Evolutionary conservation across 2,888 invertebrate genomes (phyloP), one percentile per base, ranked within the genome.

Genomic region (Andrena fulva): DNA sequence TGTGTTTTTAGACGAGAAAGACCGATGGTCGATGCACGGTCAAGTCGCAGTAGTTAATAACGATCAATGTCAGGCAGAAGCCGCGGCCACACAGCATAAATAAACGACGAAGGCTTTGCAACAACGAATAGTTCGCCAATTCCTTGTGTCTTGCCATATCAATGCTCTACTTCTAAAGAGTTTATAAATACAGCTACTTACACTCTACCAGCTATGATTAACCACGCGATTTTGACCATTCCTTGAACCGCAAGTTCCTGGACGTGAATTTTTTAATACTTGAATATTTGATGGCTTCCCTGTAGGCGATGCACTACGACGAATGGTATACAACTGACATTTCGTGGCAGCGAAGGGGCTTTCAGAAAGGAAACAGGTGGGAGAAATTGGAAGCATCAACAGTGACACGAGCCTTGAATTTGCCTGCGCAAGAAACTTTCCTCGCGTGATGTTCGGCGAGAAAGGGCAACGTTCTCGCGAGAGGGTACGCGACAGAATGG

Each of bases 371-470:
- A 56, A 56, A 56, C 24, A 10, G 10, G 10, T 20, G 56, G 24
- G 24, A 12, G 29, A 59, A 48, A 24, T 31, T 8, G 7, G 8
- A 24, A 16, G 50, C 27, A 8, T 52, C 20, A 10, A 3, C 20
- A 50, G 48, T 70, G 60, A 8, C 50, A 50, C 33, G 60, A 60
- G 64, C 35, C n/a, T 16, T 12, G 8, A 12, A 24, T 68, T 73
- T 35, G 29, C 24, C 16, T 4, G 59, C 4, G 54, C 29, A 16
- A 10, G 31, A 8, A 35, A 67, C 62, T 27, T 59, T 67, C 8
- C 31, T 82, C 48, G 82, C 82, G 81, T 82, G 80, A 70, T 48
- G 16, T 16, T 20, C 29, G 27, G 27, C 5, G 4, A 2, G 6
- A 56, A n/a, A 27, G 71, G 31, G 59, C 42, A 68, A 69, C 33